These are phyloP conservation scores for Parnassius mnemosyne DNA, from an alignment of 2,888 invertebrate genomes.

Conservation along the genomic window DNA sequence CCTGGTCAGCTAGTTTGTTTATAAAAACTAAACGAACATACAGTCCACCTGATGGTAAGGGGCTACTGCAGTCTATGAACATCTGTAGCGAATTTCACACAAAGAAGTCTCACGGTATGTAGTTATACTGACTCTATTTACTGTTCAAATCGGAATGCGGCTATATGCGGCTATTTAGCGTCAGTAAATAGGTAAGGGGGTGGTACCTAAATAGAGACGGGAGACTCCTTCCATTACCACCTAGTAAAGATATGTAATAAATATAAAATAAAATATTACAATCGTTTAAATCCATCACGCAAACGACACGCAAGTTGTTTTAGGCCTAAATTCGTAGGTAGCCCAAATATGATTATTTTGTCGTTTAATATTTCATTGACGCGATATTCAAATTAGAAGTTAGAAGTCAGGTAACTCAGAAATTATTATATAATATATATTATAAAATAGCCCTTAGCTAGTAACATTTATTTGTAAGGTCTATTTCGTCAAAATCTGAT, in stretches of 20 bases:
- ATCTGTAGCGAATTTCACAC: no score
- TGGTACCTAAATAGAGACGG: no score
- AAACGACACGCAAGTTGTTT: conserved; percentile 7
- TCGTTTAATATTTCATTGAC: conserved; percentile 22
- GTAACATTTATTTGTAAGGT: conserved; percentile 9
- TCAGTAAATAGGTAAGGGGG: no score
- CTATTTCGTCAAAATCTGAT: conserved; percentile 29
- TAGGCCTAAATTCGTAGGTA: conserved; percentile 15
- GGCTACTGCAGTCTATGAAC: no score
- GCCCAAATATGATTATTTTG: conserved; percentile 12
- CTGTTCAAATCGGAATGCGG: no score
- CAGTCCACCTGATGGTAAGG: no score
- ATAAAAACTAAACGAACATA: no score
- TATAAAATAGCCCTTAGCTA: conserved; percentile 21
- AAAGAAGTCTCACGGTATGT: no score
- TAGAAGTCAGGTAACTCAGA: conserved; percentile 15
- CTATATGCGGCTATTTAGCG: no score
- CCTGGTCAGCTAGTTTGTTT: no score
- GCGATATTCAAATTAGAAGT: conserved; percentile 24
- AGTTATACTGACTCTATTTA: no score
- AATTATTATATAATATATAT: conserved; percentile 23
- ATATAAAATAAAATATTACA: conserved; percentile 2
- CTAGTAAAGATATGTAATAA: background rate
- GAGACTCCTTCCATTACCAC: no score
- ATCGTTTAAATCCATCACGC: conserved; percentile 1